A percentile compares a stretch with the other conserved stretches of the same genome.
phyloP scores from a whole-genome alignment of 2,888 invertebrate genomes.

The Physocephala rufipes region DNA sequence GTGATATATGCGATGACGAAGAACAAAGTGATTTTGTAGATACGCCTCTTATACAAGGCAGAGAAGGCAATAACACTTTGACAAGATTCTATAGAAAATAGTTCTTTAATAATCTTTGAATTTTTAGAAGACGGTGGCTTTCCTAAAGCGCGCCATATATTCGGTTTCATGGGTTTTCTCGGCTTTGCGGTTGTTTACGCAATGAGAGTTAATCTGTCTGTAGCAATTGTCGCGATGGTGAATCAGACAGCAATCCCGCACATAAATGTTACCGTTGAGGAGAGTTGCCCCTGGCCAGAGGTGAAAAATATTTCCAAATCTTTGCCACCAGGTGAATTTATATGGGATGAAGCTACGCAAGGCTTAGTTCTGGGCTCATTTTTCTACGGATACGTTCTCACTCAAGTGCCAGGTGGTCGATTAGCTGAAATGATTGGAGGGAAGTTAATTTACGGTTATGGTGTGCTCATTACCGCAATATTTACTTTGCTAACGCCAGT shows the following conservation, averaged over 20 bases:
- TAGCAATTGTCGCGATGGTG: conserved; percentile 95
- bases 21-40: conserved; percentile 41
- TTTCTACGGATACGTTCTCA: conserved; percentile 84
- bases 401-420: conserved; percentile 82
- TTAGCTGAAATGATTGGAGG: conserved; percentile 88
- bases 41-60: conserved; percentile 47
- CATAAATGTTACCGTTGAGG: conserved; percentile 69
- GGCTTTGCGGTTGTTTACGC: conserved; percentile 91
- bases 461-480: conserved; percentile 81
- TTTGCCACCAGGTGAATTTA: conserved; percentile 72
- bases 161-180: conserved; percentile 85
- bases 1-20: conserved; percentile 35
- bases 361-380: conserved; percentile 84
- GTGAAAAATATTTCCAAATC: conserved; percentile 48
- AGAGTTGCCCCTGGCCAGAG: conserved; percentile 67
- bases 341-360: conserved; percentile 82
- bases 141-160: conserved; percentile 76
- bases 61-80: conserved; percentile 41
- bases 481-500: conserved; percentile 85
- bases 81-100: neutral
- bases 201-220: conserved; percentile 89
- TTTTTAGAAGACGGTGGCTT: conserved; percentile 51
- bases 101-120: neutral
- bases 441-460: conserved; percentile 85
- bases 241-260: conserved; percentile 74